A percentile compares a stretch with the other conserved stretches of the same genome.
Conservation (phyloP, 2,797 vertebrate genomes). For the Eutrigla gurnardus region DNA sequence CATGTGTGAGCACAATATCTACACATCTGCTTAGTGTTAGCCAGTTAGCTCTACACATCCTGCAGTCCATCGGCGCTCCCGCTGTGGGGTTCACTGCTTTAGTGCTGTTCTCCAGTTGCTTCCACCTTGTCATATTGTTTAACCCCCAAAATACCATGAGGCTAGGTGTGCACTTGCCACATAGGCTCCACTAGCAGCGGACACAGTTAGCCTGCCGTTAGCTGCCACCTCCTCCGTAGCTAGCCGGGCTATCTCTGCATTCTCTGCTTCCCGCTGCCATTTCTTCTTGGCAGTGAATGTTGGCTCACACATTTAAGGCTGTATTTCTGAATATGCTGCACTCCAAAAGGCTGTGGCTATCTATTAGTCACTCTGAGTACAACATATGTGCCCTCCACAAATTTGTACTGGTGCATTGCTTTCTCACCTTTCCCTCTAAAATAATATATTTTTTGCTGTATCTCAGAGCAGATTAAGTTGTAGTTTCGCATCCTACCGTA, state of each 20-base stretch:
- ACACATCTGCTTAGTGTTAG: neutral
- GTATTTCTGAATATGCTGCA: slow-evolving; percentile 32
- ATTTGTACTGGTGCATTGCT: slow-evolving; percentile 3
- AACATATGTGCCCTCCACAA: slow-evolving; percentile 18
- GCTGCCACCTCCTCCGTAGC: slow-evolving; percentile 47
- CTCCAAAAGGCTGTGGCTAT: slow-evolving; percentile 37
- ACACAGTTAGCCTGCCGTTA: slow-evolving; percentile 38
- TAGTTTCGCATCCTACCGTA: too few species aligned
- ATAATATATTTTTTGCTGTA: neutral
- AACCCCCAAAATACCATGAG: neutral
- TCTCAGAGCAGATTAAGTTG: neutral
- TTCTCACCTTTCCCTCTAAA: slow-evolving; percentile 12
- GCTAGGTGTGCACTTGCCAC: slow-evolving; percentile 6
- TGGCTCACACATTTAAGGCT: slow-evolving; percentile 42
- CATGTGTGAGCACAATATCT: neutral
- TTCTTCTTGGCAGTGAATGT: slow-evolving; percentile 51
- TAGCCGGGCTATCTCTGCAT: slow-evolving; percentile 40
- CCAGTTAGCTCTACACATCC: neutral
- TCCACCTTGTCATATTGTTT: neutral
- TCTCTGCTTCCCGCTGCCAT: slow-evolving; percentile 37
- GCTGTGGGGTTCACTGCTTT: neutral
- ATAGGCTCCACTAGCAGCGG: slow-evolving; percentile 20
- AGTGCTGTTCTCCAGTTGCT: neutral
- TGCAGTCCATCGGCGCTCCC: neutral
- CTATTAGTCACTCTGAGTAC: slow-evolving; percentile 31